Percentiles rank a stretch among this genome's conserved stretches.
phyloP scores from a whole-genome alignment of 2,797 vertebrate species.

The Labroides dimidiatus region DNA sequence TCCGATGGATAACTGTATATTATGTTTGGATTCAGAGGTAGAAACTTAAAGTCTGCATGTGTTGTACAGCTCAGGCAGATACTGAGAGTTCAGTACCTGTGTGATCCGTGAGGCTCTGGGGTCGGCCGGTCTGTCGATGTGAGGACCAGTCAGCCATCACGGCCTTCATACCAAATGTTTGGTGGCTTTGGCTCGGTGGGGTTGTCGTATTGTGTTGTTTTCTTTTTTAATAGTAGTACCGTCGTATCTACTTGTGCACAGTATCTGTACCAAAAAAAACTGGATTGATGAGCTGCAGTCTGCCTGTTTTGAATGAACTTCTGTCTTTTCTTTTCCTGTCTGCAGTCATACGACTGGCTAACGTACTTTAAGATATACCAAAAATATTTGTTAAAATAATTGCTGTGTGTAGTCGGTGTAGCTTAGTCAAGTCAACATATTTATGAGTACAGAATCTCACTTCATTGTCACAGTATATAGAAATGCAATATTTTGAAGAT shows the following conservation, averaged over 20 bases:
- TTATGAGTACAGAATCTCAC: conserved; percentile 86
- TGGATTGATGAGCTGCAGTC: conserved; percentile 87
- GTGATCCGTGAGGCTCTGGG: conserved; percentile 56
- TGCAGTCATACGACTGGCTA: conserved; percentile 79
- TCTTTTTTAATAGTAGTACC: conserved; percentile 73
- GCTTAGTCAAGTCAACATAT: conserved; percentile 87
- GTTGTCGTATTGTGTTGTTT: conserved; percentile 60
- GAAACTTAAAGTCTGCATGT: conserved; percentile 51
- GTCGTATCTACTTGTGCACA: conserved; percentile 88
- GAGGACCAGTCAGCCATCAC: conserved; percentile 30
- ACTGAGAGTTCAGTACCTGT: conserved; percentile 65
- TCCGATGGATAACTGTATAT: conserved; percentile 57
- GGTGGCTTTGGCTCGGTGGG: conserved; percentile 55
- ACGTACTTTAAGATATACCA: conserved; percentile 88
- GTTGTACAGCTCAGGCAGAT: conserved; percentile 60
- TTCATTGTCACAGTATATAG: conserved; percentile 84
- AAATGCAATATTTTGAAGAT: conserved; percentile 90
- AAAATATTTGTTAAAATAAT: conserved; percentile 89
- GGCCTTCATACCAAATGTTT: conserved; percentile 48
- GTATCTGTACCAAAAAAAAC: conserved; percentile 92
- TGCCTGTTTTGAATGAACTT: conserved; percentile 81
- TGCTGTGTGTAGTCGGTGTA: conserved; percentile 86
- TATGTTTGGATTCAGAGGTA: conserved; percentile 51
- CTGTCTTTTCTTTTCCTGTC: conserved; percentile 72
- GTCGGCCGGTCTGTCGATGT: conserved; percentile 42